phyloP scores from a whole-genome alignment of 2,113 vertebrate species.

The Upupa epops region DNA sequence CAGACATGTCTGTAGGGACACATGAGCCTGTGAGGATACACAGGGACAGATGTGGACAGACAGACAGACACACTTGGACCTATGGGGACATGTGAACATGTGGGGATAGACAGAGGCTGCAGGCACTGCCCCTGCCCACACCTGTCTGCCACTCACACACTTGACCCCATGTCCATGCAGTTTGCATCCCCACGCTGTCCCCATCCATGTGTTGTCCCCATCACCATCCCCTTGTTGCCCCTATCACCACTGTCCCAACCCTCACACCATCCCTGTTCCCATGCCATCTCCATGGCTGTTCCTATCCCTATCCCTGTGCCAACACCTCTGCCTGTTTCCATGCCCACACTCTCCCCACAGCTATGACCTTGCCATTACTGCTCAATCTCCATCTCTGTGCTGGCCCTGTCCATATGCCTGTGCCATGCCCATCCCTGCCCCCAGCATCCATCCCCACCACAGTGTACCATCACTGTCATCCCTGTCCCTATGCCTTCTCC shows the following conservation, averaged over 20 bases:
- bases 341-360: background rate
- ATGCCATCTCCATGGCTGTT: background rate
- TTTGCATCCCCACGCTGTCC: background rate
- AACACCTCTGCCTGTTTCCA: background rate
- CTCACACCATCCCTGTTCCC: background rate
- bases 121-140: background rate
- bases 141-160: too few relatives aligned
- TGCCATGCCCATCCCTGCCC: background rate
- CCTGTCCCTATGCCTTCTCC: rapidly evolving
- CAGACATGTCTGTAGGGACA: background rate
- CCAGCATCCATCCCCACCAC: too few relatives aligned
- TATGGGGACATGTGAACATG: background rate
- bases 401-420: background rate
- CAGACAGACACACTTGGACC: background rate
- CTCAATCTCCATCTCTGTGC: background rate
- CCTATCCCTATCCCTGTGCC: background rate
- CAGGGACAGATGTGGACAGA: background rate
- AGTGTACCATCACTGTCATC: too few relatives aligned
- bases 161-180: background rate
- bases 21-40: background rate
- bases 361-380: too few relatives aligned
- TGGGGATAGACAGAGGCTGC: background rate
- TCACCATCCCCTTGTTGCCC: background rate
- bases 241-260: background rate
- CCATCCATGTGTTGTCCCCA: background rate